These are phyloP conservation scores for Saguinus midas DNA, from an alignment of 2,113 vertebrate genomes.

Conservation along the genomic window DNA sequence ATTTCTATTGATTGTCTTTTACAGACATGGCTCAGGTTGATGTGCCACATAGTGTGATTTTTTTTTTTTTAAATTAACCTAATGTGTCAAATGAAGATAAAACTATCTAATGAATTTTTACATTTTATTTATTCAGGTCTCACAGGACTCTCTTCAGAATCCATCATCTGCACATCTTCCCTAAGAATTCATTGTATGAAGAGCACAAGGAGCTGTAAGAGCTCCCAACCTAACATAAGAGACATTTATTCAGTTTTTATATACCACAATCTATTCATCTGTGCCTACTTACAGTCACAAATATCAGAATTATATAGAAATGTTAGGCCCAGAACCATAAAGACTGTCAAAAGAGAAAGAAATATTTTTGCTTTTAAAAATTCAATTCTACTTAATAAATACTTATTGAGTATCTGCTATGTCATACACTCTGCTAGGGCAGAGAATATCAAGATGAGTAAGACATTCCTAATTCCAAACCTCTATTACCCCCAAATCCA, in stretches of 20 bases:
- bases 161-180: background rate
- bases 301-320: background rate
- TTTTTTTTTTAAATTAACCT: constrained; percentile 50
- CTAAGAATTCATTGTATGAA: background rate
- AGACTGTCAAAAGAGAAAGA: background rate
- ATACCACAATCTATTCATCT: background rate
- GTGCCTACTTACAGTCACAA: background rate
- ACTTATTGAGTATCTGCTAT: background rate
- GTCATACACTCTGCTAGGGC: background rate
- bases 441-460: background rate
- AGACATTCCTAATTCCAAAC: background rate
- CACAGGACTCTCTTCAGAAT: background rate
- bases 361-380: background rate
- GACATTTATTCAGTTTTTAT: background rate
- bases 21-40: constrained; percentile 70
- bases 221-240: background rate
- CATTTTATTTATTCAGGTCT: background rate
- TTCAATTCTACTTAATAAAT: background rate
- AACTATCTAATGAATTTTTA: constrained; percentile 12
- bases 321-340: background rate
- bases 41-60: constrained; percentile 47
- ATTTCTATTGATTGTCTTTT: constrained; percentile 72
- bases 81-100: constrained; percentile 6
- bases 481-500: background rate
- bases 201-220: background rate